These are phyloP conservation scores for Acronicta psi DNA, from an alignment of 2,888 invertebrate species.

Conservation along the genomic window DNA sequence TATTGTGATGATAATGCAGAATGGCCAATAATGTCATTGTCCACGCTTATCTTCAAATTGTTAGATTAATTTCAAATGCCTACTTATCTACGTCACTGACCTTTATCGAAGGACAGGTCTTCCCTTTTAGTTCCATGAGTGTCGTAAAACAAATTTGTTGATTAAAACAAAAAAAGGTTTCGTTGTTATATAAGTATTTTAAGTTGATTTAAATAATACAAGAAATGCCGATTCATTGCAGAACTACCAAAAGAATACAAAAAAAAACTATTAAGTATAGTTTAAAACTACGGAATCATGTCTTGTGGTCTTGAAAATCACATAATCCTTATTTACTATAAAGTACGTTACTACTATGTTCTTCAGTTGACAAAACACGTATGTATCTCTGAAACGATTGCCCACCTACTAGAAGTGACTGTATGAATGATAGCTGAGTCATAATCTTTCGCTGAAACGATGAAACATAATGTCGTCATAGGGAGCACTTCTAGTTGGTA, in stretches of 20 bases:
- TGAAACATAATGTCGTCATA: slow-evolving; percentile 72
- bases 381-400: slow-evolving; percentile 42
- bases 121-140: background rate
- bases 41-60: slow-evolving; percentile 9
- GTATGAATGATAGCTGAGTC: slow-evolving; percentile 73
- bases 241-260: background rate
- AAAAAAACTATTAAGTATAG: background rate
- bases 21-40: background rate
- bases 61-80: slow-evolving; percentile 22
- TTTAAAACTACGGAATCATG: background rate
- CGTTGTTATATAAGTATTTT: too few relatives aligned
- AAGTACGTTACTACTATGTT: slow-evolving; percentile 18
- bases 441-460: slow-evolving; percentile 78
- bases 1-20: slow-evolving; percentile 15
- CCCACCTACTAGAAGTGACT: slow-evolving; percentile 65
- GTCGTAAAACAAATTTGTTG: background rate
- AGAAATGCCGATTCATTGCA: background rate
- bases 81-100: slow-evolving; percentile 7
- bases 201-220: background rate
- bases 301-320: slow-evolving; percentile 15
- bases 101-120: background rate
- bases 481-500: slow-evolving; percentile 56
- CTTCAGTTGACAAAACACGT: slow-evolving; percentile 19
- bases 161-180: too few relatives aligned
- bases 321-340: slow-evolving; percentile 33